These are phyloP conservation scores for Apamea sordens DNA, from an alignment of 2,888 invertebrate genomes.

Conservation along the genomic window DNA sequence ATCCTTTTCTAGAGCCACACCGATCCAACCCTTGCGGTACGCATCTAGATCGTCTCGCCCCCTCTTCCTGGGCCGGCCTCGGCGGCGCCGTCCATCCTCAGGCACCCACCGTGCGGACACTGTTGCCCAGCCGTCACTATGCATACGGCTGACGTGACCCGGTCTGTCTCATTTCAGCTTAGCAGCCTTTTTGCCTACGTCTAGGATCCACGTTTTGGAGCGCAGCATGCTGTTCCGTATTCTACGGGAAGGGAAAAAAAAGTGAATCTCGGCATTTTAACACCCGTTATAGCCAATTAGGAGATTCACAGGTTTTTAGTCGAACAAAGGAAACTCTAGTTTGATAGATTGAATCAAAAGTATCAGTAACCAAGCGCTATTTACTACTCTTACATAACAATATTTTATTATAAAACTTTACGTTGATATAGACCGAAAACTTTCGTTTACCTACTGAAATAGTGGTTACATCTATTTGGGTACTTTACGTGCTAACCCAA, in stretches of 20 bases:
- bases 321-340: neutral
- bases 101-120: neutral
- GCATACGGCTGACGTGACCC: neutral
- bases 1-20: neutral
- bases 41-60: neutral
- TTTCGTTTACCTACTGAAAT: neutral
- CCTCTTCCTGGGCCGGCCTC: neutral
- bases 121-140: neutral
- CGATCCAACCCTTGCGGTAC: neutral
- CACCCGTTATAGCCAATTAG: neutral
- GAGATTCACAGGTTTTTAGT: neutral
- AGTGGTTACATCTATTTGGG: neutral
- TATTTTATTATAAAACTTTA: neutral
- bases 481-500: neutral
- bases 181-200: neutral
- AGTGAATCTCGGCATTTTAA: too few species aligned
- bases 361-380: neutral
- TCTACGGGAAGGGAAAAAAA: too few species aligned
- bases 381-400: neutral
- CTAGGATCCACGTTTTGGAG: too few species aligned
- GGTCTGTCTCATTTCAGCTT: neutral
- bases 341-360: neutral
- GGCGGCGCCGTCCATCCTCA: neutral
- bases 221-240: too few species aligned
- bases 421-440: conserved; percentile 1